Evolutionary conservation across 37 sponge, comb jelly and placozoan genomes (phyloP).

Genomic region (Geodia barretti): DNA sequence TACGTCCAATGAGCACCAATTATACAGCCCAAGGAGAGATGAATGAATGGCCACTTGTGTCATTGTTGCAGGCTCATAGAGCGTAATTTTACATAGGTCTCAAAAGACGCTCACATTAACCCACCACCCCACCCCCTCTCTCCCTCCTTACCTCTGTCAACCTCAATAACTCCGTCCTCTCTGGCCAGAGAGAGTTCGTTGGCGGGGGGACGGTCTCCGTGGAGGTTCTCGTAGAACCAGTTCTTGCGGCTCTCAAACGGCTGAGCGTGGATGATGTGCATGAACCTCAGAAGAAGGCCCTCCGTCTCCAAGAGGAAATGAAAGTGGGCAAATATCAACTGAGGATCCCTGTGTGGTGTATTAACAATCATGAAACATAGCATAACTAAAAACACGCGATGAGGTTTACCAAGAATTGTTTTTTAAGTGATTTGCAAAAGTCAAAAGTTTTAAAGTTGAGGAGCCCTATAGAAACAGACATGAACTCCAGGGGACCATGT

Average conservation of each 20-base stretch:
- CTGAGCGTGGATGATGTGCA: slow-evolving; percentile 79
- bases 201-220: slow-evolving; percentile 45
- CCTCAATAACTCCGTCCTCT: slow-evolving; percentile 45
- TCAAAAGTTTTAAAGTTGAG: too few species aligned
- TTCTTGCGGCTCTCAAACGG: slow-evolving; percentile 86
- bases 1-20: background rate
- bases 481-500: too few species aligned
- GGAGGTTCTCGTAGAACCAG: slow-evolving; percentile 98
- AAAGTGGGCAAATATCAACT: slow-evolving; percentile 88
- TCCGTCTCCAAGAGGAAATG: slow-evolving; percentile 80
- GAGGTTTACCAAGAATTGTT: too few species aligned
- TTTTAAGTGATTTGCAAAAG: too few species aligned
- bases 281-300: slow-evolving; percentile 69
- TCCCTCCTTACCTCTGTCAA: slow-evolving; percentile 70
- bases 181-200: slow-evolving; percentile 34
- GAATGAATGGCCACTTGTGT: background rate
- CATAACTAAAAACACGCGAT: too few species aligned
- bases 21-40: background rate
- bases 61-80: background rate
- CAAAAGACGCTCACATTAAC: too few species aligned
- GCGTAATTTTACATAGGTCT: too few species aligned
- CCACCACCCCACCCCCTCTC: too few species aligned
- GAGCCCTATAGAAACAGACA: too few species aligned
- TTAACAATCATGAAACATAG: background rate
- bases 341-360: slow-evolving; percentile 62